Evolutionary conservation across 2,888 invertebrate genomes (phyloP).

Genomic region (Leucophora obtusa): DNA sequence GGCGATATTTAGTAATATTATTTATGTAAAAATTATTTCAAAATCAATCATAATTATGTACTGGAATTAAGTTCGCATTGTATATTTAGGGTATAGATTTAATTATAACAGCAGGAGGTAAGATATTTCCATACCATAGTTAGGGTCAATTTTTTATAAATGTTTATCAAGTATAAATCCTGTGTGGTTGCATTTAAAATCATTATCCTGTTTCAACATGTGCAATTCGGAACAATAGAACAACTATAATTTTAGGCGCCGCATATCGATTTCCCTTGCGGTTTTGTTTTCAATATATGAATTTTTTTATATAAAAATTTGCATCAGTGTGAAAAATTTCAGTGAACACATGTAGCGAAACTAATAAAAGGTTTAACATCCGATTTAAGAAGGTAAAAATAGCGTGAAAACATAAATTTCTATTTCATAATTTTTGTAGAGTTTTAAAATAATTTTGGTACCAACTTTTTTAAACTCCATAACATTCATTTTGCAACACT

Average conservation of each 20-base stretch:
- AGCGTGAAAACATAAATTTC: too few species aligned
- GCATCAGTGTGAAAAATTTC: conserved; percentile 19
- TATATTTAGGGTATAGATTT: conserved; percentile 45
- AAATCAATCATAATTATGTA: neutral
- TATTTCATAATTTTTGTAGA: too few species aligned
- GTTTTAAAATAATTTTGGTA: too few species aligned
- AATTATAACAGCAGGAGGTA: conserved; percentile 45
- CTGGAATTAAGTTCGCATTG: neutral
- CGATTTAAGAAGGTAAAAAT: too few species aligned
- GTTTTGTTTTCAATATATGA: neutral
- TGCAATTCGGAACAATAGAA: conserved; percentile 11
- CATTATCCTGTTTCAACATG: conserved; percentile 6
- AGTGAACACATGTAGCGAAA: conserved; percentile 24
- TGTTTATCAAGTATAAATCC: neutral
- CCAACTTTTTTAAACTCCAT: too few species aligned
- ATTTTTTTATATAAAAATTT: neutral
- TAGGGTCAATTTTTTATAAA: neutral
- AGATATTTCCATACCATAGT: neutral
- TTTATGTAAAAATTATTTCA: too few species aligned
- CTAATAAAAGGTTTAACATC: conserved; percentile 10
- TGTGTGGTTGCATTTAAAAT: conserved; percentile 28
- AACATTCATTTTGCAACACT: too few species aligned
- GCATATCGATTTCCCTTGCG: conserved; percentile 36
- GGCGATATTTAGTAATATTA: too few species aligned
- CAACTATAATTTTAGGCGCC: conserved; percentile 50